Percentiles rank a stretch among this genome's conserved stretches.
Conservation (phyloP, 2,113 vertebrate genomes). For the Ginglymostoma cirratum region DNA sequence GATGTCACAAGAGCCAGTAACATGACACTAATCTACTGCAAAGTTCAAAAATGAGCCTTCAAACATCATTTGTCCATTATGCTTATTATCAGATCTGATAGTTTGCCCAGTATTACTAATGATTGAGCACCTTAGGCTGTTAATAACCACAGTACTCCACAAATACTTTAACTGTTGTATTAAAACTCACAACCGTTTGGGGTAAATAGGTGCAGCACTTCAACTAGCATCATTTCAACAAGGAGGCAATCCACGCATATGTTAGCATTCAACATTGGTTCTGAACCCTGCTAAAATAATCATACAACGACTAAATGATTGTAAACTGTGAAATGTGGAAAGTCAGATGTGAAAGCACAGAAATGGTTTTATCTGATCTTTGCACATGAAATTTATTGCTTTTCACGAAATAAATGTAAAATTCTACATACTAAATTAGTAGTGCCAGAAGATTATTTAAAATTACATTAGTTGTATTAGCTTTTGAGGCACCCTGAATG, state of each 20-base stretch:
- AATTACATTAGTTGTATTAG: neutral
- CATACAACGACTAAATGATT: neutral
- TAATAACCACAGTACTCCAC: too few relatives aligned
- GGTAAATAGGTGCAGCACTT: neutral
- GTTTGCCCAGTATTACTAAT: neutral
- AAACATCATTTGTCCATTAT: neutral
- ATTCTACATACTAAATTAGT: neutral
- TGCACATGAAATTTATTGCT: neutral
- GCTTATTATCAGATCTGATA: neutral
- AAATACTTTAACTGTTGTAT: neutral
- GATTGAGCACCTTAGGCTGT: neutral
- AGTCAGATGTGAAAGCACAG: neutral
- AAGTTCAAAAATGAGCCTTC: neutral
- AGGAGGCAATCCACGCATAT: neutral
- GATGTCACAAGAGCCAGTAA: neutral
- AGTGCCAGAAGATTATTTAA: neutral
- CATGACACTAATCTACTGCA: too few relatives aligned
- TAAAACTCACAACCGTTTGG: constrained; percentile 12
- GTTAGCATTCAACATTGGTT: neutral
- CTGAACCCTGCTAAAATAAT: neutral
- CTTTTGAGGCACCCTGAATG: neutral
- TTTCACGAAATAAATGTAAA: neutral
- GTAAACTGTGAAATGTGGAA: neutral
- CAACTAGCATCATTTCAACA: neutral
- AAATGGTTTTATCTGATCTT: neutral